Evolutionary conservation across 2,797 vertebrate genomes (phyloP).

Genomic region (Varecia variegata): DNA sequence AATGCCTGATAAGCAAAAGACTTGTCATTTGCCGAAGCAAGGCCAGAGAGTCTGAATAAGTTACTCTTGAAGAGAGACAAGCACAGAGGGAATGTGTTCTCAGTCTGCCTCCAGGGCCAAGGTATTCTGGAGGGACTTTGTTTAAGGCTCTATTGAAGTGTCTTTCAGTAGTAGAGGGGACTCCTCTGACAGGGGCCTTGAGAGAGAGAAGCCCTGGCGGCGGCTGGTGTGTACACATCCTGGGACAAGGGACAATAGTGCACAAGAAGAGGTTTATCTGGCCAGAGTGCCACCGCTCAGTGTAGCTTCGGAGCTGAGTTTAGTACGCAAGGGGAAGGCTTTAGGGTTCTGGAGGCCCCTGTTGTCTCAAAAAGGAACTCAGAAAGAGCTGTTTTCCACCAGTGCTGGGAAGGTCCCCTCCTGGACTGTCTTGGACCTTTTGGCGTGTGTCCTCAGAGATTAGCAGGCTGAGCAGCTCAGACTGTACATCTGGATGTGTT

Average conservation of each 20-base stretch:
- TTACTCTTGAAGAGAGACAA: not conserved
- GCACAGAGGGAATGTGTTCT: not conserved
- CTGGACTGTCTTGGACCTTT: not conserved
- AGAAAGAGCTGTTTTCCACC: not conserved
- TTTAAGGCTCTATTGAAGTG: not conserved
- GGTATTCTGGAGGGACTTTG: not conserved
- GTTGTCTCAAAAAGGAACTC: not conserved
- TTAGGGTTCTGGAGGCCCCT: not conserved
- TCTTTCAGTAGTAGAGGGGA: not conserved
- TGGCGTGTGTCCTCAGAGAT: not conserved
- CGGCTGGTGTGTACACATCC: not conserved
- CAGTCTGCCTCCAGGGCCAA: not conserved
- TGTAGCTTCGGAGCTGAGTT: not conserved
- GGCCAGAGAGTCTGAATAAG: not conserved
- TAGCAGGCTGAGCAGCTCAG: not conserved
- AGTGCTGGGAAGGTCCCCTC: not conserved
- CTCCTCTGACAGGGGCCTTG: not conserved
- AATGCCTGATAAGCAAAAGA: not conserved
- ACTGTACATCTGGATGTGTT: rapidly evolving
- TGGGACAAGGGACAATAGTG: not conserved
- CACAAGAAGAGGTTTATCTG: not conserved
- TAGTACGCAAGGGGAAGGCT: not conserved
- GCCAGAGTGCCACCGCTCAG: not conserved
- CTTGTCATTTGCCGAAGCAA: not conserved
- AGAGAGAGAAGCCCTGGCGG: not conserved